Evolutionary conservation across 2,113 vertebrate genomes (phyloP), one percentile per base, ranked within the genome.

Genomic region (Ceyx margarethae): DNA sequence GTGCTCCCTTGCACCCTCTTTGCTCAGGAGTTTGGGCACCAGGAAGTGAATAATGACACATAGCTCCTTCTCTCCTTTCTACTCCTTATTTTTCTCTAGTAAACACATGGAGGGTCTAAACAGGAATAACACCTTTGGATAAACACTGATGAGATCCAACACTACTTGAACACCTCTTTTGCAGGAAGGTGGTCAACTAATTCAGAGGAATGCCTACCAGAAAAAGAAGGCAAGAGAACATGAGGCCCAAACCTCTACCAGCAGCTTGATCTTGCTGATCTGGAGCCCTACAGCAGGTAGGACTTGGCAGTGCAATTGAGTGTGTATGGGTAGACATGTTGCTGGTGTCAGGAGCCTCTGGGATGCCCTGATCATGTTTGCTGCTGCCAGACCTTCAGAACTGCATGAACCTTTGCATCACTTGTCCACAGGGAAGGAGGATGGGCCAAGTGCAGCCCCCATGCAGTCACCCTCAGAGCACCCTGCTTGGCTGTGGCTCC

Each of bases 301-400:
- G 45, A 68, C 26, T 76, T 65, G n/a, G 26, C 5, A 50, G 14
- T 9, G 25, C 35, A 81, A 19, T 11, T 64, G 9, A 6, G 8
- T 76, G 25, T 56, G 37, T 37, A 4, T 37, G 37, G 37, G 37
- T 37, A 37, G 37, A 5, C 62, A 3, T 13, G 6, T 25, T 76
- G 19, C 14, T 33, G 21, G 48, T 60, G 33, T 72, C 51, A 58
- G 42, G 19, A 77, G 6, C 22, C 18, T 65, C 6, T 6, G 23
- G 26, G 45, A 45, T 48, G 40, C 14, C 79, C 25, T 51, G 22
- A 22, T 1, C 1, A 0, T 28, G 9, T 29, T 4, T 2, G 40
- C 53, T 84, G 66, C 40, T 84, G 43, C 13, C 18, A 51, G 33
- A 74, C 4, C 3, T 72, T 14, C 21, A 53, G 28, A 62, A 11